Percentiles rank a stretch among this genome's conserved stretches.
These are phyloP conservation scores for Paramisgurnus dabryanus DNA, from an alignment of 2,113 vertebrate genomes.

Conservation along the genomic window DNA sequence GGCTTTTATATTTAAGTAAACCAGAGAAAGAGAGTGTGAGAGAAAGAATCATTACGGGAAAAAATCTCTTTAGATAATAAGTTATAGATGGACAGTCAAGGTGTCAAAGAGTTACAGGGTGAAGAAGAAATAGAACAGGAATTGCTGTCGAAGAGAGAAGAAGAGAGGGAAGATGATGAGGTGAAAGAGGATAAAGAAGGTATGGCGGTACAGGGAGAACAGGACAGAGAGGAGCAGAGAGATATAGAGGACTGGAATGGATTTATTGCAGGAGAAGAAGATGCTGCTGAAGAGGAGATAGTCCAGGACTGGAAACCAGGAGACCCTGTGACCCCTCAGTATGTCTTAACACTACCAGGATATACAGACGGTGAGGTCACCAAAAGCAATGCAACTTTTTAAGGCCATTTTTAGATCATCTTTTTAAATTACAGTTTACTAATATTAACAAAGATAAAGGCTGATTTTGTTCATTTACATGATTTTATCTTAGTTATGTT, in stretches of 20 bases:
- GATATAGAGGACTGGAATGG: conserved; percentile 59
- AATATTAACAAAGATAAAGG: background rate
- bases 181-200: background rate
- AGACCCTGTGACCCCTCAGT: conserved; percentile 60
- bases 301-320: conserved; percentile 51
- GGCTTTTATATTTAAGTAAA: background rate
- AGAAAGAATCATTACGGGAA: background rate
- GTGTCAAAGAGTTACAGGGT: conserved; percentile 26
- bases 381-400: no score
- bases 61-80: background rate
- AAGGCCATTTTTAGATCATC: no score
- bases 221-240: conserved; percentile 30
- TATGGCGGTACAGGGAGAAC: background rate
- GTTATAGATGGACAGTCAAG: conserved; percentile 42
- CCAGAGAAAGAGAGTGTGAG: background rate
- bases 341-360: conserved; percentile 58
- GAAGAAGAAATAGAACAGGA: conserved; percentile 32
- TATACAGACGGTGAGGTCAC: conserved; percentile 62
- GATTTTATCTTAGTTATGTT: no score
- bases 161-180: background rate
- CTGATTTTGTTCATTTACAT: no score
- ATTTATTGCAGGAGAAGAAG: conserved; percentile 38
- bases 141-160: conserved; percentile 29
- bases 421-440: background rate
- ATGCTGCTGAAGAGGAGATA: conserved; percentile 23